These are phyloP conservation scores for Phylloscopus collybita DNA, from an alignment of 2,797 vertebrate species.

Conservation along the genomic window DNA sequence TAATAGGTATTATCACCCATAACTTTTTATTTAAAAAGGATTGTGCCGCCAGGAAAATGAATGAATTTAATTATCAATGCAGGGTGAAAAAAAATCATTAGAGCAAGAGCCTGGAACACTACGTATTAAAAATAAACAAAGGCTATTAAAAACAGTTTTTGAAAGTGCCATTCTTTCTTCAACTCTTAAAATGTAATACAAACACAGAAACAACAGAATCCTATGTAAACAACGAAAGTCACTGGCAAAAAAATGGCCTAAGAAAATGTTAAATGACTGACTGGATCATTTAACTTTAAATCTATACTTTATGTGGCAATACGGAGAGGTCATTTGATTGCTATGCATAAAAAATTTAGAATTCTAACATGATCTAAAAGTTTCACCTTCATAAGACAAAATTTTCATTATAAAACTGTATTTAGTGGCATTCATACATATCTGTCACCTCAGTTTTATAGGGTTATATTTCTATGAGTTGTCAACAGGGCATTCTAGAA, in stretches of 20 bases:
- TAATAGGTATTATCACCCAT: constrained; percentile 82
- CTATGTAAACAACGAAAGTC: constrained; percentile 67
- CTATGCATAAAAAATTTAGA: constrained; percentile 79
- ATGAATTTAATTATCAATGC: constrained; percentile 89
- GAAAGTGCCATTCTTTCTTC: constrained; percentile 73
- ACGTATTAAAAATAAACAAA: constrained; percentile 83
- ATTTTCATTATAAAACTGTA: constrained; percentile 78
- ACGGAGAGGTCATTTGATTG: constrained; percentile 78
- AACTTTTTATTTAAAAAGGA: constrained; percentile 84
- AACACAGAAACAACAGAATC: constrained; percentile 68
- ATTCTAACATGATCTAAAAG: constrained; percentile 77
- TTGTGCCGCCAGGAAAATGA: constrained; percentile 84
- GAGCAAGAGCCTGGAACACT: constrained; percentile 82
- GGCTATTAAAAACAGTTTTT: constrained; percentile 81
- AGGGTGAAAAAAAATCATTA: constrained; percentile 86
- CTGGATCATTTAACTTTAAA: constrained; percentile 80
- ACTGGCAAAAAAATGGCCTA: constrained; percentile 70
- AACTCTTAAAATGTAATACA: constrained; percentile 78
- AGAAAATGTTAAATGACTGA: constrained; percentile 80
- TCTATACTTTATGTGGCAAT: constrained; percentile 78
- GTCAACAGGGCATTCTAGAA: background rate
- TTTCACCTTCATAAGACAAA: constrained; percentile 82
- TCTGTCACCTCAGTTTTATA: constrained; percentile 21
- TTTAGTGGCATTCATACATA: constrained; percentile 64
- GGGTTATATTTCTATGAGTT: background rate